Base-by-base conservation (phyloP, 2,888 invertebrate species). In the Thymelicus sylvestris region DNA sequence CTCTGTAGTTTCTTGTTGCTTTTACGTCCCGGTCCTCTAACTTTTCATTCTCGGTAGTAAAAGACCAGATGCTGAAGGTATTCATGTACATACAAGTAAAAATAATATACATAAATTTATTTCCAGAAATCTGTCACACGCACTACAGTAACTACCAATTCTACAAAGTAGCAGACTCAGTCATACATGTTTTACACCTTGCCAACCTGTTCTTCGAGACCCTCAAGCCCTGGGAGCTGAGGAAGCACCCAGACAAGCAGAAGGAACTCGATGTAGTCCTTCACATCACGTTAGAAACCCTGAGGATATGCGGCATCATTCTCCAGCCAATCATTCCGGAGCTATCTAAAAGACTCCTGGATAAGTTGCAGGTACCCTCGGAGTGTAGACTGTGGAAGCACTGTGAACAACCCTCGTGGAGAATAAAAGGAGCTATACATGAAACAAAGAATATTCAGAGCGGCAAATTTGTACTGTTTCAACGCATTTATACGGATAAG, bases 121-220 rank as follows among this genome's bases (percentile, higher is more conserved):
- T 80, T 79, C 64, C 94, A 96, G 96, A 95, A 73, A 92, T 87
- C 67, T 97, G 97, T 73, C 91, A 94, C 75, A 79, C 90, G 6
- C 95, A 96, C 89, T 99, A 97, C 89, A 91, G 95, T 66, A 94
- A 96, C 73, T 96, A 96, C 81, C 96, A 97, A 79, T 97, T 98
- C 89, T 97, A 98, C 92, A 96, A 96, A 88, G 98, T 95, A 0
- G 96, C 97, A 0, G 98, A 98, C 83, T 92, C 95, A 0, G 95
- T 97, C 0, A 96, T 98, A 87, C 91, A 95, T 12, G 95, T 96
- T 0, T 89, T 99, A 12, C 97, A 97, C 81, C 90, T 95, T 41
- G 96, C 97, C 19, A 99, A 99, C 92, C 92, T 95, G 73, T 97
- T 98, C 94, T 96, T 99, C 80, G 97, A 99, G 82, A 92, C 96